phyloP scores from a whole-genome alignment of 2,888 invertebrate species.

The Epirrita christyi region DNA sequence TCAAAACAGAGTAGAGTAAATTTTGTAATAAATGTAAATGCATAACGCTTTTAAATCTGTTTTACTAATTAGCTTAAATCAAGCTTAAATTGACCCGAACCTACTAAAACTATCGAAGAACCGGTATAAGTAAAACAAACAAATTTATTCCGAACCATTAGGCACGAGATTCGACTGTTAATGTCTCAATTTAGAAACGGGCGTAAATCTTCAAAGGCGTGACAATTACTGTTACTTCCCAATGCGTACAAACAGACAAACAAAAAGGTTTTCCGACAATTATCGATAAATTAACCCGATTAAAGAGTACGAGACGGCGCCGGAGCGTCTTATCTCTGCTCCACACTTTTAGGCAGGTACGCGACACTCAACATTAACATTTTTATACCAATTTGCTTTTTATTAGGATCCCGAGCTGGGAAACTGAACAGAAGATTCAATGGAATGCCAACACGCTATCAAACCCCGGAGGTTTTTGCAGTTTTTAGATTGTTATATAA shows the following conservation, averaged over 20 bases:
- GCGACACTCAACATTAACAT: slow-evolving; percentile 71
- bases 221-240: slow-evolving; percentile 85
- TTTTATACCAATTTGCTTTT: slow-evolving; percentile 79
- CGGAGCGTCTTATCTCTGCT: slow-evolving; percentile 77
- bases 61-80: slow-evolving; percentile 58
- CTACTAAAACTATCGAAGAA: slow-evolving; percentile 68
- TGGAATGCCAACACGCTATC: slow-evolving; percentile 14
- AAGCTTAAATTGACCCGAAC: slow-evolving; percentile 53
- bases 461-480: slow-evolving; percentile 11
- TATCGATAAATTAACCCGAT: slow-evolving; percentile 85
- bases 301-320: slow-evolving; percentile 82
- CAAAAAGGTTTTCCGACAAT: slow-evolving; percentile 85
- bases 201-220: slow-evolving; percentile 85
- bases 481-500: slow-evolving; percentile 1
- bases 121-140: slow-evolving; percentile 79
- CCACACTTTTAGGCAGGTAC: slow-evolving; percentile 83
- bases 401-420: slow-evolving; percentile 60
- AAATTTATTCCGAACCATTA: slow-evolving; percentile 84
- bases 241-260: slow-evolving; percentile 71
- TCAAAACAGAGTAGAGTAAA: too few relatives aligned
- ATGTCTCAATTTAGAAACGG: slow-evolving; percentile 85
- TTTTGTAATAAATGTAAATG: too few relatives aligned
- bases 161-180: slow-evolving; percentile 82
- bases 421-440: slow-evolving; percentile 30
- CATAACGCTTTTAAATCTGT: too few relatives aligned